Evolutionary conservation across 2,797 vertebrate genomes (phyloP).

Genomic region (Ctenochaetus hawaiiensis): DNA sequence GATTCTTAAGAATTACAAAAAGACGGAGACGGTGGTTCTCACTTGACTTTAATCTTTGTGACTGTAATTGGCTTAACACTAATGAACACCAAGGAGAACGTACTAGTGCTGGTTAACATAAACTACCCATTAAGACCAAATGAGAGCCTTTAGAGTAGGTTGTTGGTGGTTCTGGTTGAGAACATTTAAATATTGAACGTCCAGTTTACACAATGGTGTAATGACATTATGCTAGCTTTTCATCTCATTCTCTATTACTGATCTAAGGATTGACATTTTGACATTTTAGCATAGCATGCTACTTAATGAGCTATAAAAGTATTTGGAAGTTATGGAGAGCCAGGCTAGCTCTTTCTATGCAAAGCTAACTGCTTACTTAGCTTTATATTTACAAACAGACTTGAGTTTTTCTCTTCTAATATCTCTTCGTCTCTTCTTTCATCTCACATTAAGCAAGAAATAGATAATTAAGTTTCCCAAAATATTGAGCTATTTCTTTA

Average conservation of each 20-base stretch:
- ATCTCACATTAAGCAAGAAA: neutral
- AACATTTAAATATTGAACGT: too few species aligned
- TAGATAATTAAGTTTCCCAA: neutral
- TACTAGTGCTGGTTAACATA: neutral
- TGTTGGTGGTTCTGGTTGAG: too few species aligned
- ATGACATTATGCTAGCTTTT: neutral
- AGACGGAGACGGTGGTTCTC: neutral
- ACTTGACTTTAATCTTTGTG: neutral
- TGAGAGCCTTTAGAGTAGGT: too few species aligned
- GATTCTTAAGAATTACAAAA: neutral
- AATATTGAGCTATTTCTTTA: too few species aligned
- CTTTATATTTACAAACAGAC: neutral
- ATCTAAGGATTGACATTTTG: neutral
- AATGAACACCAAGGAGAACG: neutral
- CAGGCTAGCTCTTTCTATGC: neutral
- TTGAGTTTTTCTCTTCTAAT: too few species aligned
- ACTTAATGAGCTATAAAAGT: neutral
- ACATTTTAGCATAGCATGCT: neutral
- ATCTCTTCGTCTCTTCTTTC: too few species aligned
- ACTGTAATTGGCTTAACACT: neutral
- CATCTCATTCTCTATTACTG: neutral
- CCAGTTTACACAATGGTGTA: too few species aligned
- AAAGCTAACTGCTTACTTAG: neutral
- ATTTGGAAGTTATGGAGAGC: neutral
- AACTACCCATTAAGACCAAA: neutral